These are phyloP conservation scores for Drosophila melanica DNA, from an alignment of 1,140 invertebrate species.

Conservation along the genomic window DNA sequence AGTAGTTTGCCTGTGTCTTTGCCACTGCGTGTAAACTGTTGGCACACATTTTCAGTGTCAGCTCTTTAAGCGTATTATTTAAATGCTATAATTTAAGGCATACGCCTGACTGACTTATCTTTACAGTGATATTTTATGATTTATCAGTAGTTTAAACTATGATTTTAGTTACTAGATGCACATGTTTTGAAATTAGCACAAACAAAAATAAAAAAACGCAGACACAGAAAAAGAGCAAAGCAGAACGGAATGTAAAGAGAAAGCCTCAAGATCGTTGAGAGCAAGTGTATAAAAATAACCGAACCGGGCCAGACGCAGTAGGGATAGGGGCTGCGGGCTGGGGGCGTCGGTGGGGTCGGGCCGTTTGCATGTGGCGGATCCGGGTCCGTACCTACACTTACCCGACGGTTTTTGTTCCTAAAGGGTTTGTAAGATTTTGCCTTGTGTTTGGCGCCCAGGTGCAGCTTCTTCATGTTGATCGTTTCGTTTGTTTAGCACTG, in stretches of 20 bases:
- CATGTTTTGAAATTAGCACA: background rate
- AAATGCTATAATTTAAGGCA: background rate
- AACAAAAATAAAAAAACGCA: conserved; percentile 15
- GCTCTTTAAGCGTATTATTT: no score
- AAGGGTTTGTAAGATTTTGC: conserved; percentile 76
- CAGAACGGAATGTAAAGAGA: conserved; percentile 14
- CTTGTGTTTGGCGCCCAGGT: conserved; percentile 72
- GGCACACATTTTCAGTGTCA: no score
- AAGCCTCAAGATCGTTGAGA: conserved; percentile 49
- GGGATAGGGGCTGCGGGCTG: background rate
- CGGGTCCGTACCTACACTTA: conserved; percentile 49
- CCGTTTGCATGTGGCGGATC: conserved; percentile 6
- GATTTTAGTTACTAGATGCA: background rate
- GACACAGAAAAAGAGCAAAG: background rate
- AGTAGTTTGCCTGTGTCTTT: background rate
- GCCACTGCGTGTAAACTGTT: background rate
- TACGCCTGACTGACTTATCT: background rate
- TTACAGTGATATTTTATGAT: background rate
- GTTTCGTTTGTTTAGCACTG: background rate
- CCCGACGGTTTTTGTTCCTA: conserved; percentile 74
- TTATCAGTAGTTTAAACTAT: background rate
- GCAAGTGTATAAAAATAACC: conserved; percentile 79
- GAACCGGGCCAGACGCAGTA: conserved; percentile 50
- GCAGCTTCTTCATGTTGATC: conserved; percentile 74
- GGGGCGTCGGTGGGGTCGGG: background rate